Evolutionary conservation across 2,797 vertebrate genomes (phyloP), one percentile per base, ranked within the genome.

Genomic region (Melanotaenia pygmaea): DNA sequence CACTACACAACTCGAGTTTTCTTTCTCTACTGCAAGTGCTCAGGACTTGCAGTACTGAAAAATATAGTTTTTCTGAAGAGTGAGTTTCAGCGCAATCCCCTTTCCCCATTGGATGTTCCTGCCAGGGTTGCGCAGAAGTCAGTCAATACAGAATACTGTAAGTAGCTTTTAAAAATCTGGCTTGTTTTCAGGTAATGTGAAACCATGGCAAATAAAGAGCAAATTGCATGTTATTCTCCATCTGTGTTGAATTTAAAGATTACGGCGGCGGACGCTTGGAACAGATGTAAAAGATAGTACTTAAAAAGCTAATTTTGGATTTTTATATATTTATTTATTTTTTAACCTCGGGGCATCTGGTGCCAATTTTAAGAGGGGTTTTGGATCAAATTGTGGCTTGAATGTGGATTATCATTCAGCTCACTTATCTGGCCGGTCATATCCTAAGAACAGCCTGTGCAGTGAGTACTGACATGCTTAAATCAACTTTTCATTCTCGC

Each of bases 291-390:
- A 84, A 65, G 83, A 89, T 83, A 77, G 34, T 82, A 58, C 77
- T 85, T 88, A 90, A 91, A 94, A 92, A 92, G 80, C 88, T 91
- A 89, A 92, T 93, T 94, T 93, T 70, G 77, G 88, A 86, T 92
- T 90, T 92, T 28, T 28, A 28, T 28, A 28, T 28, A 28, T 28
- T 28, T 28, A 28, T 87, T 76, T 86, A 89, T 84, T 86, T 88
- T 86, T 88, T 85, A 5, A 2, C 38, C 10, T 68, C 77, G 72
- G 68, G 85, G 90, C 93, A 94, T 93, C 93, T 95, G 92, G 89
- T 91, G 88, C 87, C 90, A 92, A 91, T 93, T 93, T 93, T 87
- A 77, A 67, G 78, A 88, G 74, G 76, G 12, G 61, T 76, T 83
- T 85, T 71, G 82, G 66, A 81, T 88, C 72, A 84, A 86, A 88